Conservation (phyloP, 2,888 invertebrate genomes). For the Arrhopalites spinosus region DNA sequence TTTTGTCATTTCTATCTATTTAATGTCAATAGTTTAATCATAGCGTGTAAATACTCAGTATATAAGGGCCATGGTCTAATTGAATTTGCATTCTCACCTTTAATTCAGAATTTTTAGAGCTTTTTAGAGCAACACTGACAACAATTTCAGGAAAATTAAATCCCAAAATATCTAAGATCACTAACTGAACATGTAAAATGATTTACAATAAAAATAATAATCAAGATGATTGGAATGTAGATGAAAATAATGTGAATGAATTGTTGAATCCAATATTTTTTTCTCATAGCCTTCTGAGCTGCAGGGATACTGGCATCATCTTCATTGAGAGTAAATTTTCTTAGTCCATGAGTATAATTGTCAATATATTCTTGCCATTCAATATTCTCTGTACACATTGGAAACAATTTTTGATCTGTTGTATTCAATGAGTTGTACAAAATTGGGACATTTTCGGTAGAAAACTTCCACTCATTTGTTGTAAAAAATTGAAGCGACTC, state of each 20-base stretch:
- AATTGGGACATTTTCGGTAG: neutral
- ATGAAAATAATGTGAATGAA: neutral
- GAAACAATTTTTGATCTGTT: conserved; percentile 10
- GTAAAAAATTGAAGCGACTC: neutral
- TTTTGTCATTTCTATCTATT: too few species aligned
- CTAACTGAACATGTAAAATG: too few species aligned
- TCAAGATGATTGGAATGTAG: neutral
- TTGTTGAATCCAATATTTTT: neutral
- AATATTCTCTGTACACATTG: conserved; percentile 2
- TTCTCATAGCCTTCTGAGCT: conserved; percentile 2
- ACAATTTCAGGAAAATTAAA: too few species aligned
- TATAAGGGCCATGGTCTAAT: too few species aligned
- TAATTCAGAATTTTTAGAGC: too few species aligned
- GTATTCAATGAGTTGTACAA: neutral
- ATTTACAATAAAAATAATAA: neutral
- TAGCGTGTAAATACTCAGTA: too few species aligned
- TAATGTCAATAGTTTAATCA: too few species aligned
- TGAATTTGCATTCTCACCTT: too few species aligned
- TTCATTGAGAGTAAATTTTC: conserved; percentile 9
- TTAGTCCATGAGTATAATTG: conserved; percentile 14
- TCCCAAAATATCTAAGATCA: too few species aligned
- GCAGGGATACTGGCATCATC: neutral
- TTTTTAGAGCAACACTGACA: too few species aligned
- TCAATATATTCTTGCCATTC: conserved; percentile 8
- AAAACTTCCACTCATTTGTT: conserved; percentile 7